A percentile compares a stretch with the other conserved stretches of the same genome.
Conservation (phyloP, 2,797 vertebrate species). For the Melanotaenia pygmaea region DNA sequence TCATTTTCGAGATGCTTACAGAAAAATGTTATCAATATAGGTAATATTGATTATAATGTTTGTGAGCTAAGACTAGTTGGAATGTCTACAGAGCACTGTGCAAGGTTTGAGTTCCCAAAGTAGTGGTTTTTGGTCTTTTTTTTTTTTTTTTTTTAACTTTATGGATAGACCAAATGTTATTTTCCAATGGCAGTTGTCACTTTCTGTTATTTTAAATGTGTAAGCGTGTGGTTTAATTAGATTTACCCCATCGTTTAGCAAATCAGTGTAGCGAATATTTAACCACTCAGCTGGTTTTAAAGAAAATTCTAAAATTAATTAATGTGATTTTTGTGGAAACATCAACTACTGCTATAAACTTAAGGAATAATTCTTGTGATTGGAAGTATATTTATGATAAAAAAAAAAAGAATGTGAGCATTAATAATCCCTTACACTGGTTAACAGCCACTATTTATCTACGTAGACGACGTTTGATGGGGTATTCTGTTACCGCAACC, state of each 20-base stretch:
- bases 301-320: conserved; percentile 37
- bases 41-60: conserved; percentile 85
- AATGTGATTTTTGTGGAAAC: conserved; percentile 4
- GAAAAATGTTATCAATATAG: conserved; percentile 83
- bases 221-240: conserved; percentile 74
- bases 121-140: conserved; percentile 73
- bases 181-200: conserved; percentile 73
- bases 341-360: conserved; percentile 4
- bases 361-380: conserved; percentile 18
- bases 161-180: conserved; percentile 82
- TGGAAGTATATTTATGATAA: conserved; percentile 37
- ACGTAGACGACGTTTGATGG: conserved; percentile 58
- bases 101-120: conserved; percentile 84
- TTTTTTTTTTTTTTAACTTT: conserved; percentile 30
- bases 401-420: conserved; percentile 22
- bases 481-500: conserved; percentile 69
- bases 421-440: conserved; percentile 27
- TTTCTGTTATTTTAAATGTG: conserved; percentile 74
- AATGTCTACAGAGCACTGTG: conserved; percentile 89
- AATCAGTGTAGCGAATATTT: conserved; percentile 41
- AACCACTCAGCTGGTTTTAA: conserved; percentile 54
- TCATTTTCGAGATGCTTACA: conserved; percentile 80
- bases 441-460: conserved; percentile 45
- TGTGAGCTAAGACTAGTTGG: conserved; percentile 86
- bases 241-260: conserved; percentile 57